These are phyloP conservation scores for Hemiscyllium ocellatum DNA, from an alignment of 2,113 vertebrate species.

Conservation along the genomic window DNA sequence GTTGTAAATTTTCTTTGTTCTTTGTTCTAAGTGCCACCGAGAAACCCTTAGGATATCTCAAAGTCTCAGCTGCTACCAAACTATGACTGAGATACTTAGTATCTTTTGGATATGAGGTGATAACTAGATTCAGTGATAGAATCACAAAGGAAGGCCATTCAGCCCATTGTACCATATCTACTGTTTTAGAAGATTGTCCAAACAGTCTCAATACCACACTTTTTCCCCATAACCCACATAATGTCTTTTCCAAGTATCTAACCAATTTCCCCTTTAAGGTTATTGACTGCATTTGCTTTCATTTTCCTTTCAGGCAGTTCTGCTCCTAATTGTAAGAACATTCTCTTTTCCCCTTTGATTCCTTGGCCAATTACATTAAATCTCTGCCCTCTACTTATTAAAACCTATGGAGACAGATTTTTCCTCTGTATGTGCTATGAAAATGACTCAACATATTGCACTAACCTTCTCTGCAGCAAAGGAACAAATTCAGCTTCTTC, in stretches of 20 bases:
- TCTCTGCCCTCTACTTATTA: neutral
- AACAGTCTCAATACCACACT: neutral
- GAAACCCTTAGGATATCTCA: neutral
- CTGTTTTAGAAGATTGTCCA: neutral
- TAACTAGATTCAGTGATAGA: neutral
- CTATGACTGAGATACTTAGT: neutral
- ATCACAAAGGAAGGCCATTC: neutral
- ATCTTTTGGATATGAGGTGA: neutral
- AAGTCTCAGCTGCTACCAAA: neutral
- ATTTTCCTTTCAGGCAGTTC: neutral
- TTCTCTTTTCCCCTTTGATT: neutral
- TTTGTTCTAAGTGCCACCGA: neutral
- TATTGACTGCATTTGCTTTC: neutral
- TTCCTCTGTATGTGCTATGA: neutral
- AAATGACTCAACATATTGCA: neutral
- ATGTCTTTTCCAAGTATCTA: neutral
- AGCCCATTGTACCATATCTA: neutral
- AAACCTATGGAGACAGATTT: neutral
- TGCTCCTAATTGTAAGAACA: neutral
- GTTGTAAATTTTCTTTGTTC: no score
- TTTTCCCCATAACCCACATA: neutral
- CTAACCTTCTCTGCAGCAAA: neutral
- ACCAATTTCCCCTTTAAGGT: neutral
- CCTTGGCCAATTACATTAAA: neutral
- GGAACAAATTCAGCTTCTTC: neutral